A percentile compares a stretch with the other conserved stretches of the same genome.
phyloP scores from a whole-genome alignment of 2,113 vertebrate species.

The Dromas ardeola region DNA sequence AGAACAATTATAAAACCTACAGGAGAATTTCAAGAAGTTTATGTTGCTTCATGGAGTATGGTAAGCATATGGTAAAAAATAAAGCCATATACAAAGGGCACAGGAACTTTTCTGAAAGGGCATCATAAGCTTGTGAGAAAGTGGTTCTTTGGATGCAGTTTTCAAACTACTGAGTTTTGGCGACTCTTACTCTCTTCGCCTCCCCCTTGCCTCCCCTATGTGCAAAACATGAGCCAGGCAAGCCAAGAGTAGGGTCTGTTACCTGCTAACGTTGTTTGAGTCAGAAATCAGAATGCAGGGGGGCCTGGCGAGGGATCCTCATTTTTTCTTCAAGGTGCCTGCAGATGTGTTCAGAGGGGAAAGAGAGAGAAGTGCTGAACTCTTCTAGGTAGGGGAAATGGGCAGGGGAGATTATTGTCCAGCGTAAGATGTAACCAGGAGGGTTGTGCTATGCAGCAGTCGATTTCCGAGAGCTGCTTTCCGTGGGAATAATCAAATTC shows the following conservation, averaged over 20 bases:
- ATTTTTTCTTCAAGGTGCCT: not conserved
- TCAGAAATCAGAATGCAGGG: not conserved
- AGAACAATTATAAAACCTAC: not conserved
- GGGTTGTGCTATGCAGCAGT: not conserved
- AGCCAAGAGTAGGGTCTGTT: not conserved
- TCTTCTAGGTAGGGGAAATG: no score
- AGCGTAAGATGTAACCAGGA: not conserved
- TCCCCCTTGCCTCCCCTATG: accelerated
- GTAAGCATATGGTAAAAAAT: not conserved
- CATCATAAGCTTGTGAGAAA: not conserved
- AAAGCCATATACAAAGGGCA: not conserved
- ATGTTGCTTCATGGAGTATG: not conserved
- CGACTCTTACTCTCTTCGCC: not conserved
- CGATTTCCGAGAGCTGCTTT: accelerated
- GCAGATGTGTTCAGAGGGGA: not conserved
- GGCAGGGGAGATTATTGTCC: not conserved
- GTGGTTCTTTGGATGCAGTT: not conserved
- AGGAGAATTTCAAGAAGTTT: not conserved
- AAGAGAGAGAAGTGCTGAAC: not conserved
- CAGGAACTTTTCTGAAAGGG: not conserved
- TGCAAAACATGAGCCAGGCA: not conserved
- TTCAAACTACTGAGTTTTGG: not conserved
- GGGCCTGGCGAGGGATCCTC: not conserved
- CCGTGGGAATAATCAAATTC: not conserved
- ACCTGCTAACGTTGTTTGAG: not conserved